phyloP scores from a whole-genome alignment of 2,888 invertebrate genomes.

The Agonopterix arenella region DNA sequence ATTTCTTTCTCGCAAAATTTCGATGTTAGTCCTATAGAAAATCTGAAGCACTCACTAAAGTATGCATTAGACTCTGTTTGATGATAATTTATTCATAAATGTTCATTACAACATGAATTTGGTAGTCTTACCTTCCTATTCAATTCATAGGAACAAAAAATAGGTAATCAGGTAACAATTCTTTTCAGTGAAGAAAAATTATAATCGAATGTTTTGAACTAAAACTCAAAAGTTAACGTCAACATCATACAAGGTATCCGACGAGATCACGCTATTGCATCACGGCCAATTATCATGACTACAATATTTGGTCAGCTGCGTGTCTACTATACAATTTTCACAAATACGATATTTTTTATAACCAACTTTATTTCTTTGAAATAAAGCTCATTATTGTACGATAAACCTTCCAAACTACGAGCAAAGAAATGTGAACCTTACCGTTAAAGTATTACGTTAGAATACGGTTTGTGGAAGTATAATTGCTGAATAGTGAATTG shows the following conservation, averaged over 20 bases:
- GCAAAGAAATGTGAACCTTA: constrained; percentile 36
- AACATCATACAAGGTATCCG: constrained; percentile 20
- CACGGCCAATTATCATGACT: constrained; percentile 72
- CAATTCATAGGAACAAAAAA: no score
- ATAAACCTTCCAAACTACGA: constrained; percentile 4
- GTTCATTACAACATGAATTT: no score
- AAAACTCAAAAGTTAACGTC: constrained; percentile 17
- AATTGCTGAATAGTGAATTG: constrained; percentile 25
- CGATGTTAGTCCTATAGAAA: no score
- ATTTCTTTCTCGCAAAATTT: no score
- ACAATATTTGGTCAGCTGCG: constrained; percentile 76
- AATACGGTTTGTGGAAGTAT: constrained; percentile 18
- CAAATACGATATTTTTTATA: constrained; percentile 11
- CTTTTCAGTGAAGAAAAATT: no score
- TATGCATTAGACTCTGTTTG: no score
- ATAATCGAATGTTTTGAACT: no score
- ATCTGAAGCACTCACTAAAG: no score
- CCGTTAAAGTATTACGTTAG: constrained; percentile 6
- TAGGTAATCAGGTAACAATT: no score
- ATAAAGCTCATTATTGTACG: constrained; percentile 20
- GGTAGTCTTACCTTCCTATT: no score
- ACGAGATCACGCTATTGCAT: constrained; percentile 68
- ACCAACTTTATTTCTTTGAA: constrained; percentile 5
- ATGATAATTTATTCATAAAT: no score
- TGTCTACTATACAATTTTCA: constrained; percentile 34